Conservation (phyloP, 2,113 vertebrate genomes). For the Lepisosteus oculatus region DNA sequence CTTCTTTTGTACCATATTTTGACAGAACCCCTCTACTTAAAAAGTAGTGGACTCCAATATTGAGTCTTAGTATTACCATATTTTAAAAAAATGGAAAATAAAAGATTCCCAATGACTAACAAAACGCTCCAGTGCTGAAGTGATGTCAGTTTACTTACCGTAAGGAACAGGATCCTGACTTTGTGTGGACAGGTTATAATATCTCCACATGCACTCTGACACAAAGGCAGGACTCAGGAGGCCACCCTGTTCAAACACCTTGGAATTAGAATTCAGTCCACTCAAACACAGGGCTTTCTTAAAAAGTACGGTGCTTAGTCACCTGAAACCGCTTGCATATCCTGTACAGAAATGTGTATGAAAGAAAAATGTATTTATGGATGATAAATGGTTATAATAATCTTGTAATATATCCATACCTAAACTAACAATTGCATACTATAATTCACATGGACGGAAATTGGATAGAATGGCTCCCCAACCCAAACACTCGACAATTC, state of each 20-base stretch:
- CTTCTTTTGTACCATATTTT: background rate
- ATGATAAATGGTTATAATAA: too few species aligned
- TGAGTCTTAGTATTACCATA: background rate
- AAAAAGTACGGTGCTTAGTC: too few species aligned
- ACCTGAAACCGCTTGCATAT: too few species aligned
- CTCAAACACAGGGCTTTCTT: too few species aligned
- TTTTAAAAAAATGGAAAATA: background rate
- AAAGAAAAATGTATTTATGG: too few species aligned
- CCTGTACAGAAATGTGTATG: too few species aligned
- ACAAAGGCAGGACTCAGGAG: conserved; percentile 49
- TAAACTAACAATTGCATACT: too few species aligned
- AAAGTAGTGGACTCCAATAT: background rate
- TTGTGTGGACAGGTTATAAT: conserved; percentile 66
- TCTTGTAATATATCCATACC: too few species aligned
- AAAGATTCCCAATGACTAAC: background rate
- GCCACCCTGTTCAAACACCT: conserved; percentile 35
- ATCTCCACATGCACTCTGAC: conserved; percentile 54
- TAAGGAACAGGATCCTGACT: conserved; percentile 53
- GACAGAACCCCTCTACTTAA: background rate
- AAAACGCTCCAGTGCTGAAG: background rate
- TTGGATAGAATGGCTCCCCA: too few species aligned
- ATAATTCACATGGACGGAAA: too few species aligned
- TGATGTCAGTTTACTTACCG: conserved; percentile 42
- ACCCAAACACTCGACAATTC: too few species aligned
- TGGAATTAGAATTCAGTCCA: background rate